Evolutionary conservation across 2,888 invertebrate genomes (phyloP).

Genomic region (Glyphotaelius pellucidus): DNA sequence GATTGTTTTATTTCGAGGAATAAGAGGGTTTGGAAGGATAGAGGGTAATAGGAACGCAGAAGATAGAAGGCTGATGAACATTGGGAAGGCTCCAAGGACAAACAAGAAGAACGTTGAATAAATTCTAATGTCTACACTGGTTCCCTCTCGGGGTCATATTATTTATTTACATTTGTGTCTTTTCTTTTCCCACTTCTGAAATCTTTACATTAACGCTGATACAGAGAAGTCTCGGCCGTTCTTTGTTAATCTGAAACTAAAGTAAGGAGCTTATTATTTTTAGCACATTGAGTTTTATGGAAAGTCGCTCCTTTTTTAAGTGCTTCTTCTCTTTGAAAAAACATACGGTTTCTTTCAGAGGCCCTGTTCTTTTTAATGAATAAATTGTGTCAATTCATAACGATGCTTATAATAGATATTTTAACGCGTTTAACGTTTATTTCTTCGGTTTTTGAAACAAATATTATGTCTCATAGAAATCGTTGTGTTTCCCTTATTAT

Average conservation of each 20-base stretch:
- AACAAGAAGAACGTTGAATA: conserved; percentile 59
- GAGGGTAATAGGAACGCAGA: not conserved
- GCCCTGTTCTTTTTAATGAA: not conserved
- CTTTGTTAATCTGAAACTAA: conserved; percentile 41
- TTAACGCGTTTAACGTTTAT: no score
- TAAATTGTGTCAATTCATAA: not conserved
- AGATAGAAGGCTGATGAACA: not conserved
- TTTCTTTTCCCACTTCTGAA: conserved; percentile 30
- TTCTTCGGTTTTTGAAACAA: no score
- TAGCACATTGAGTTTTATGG: conserved; percentile 41
- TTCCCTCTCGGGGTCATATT: conserved; percentile 50
- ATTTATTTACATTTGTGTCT: conserved; percentile 60
- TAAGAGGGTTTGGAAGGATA: not conserved
- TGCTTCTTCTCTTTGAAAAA: conserved; percentile 21
- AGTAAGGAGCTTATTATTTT: conserved; percentile 40
- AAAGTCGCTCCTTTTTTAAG: not conserved
- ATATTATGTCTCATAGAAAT: no score
- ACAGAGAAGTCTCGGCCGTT: conserved; percentile 11
- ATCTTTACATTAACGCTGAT: conserved; percentile 45
- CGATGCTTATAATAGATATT: not conserved
- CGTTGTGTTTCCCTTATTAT: no score
- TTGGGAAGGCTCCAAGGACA: conserved; percentile 44
- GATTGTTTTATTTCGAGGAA: conserved; percentile 49
- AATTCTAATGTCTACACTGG: conserved; percentile 59
- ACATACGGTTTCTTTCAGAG: conserved; percentile 5